These are phyloP conservation scores for Hemiprocne comata DNA, from an alignment of 2,113 vertebrate genomes.

Conservation along the genomic window DNA sequence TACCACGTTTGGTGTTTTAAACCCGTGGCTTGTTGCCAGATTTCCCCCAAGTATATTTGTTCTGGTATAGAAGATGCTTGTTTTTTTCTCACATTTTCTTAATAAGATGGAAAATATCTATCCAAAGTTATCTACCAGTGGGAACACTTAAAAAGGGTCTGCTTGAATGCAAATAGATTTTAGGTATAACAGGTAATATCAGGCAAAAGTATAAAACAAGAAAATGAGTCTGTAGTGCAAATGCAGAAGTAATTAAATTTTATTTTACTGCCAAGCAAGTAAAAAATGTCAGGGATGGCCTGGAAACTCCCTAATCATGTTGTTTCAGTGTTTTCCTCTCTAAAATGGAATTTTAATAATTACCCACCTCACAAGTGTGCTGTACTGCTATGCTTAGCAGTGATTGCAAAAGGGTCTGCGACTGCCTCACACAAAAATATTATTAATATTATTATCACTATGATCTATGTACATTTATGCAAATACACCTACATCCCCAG, in stretches of 20 bases:
- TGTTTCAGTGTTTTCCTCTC: conserved; percentile 22
- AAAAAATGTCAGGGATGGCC: background rate
- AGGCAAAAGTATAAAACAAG: background rate
- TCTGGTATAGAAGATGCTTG: background rate
- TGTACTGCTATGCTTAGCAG: background rate
- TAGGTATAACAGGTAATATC: background rate
- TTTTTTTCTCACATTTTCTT: background rate
- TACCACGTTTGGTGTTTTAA: background rate
- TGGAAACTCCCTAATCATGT: conserved; percentile 50
- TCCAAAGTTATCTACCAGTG: background rate
- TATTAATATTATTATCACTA: background rate
- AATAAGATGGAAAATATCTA: background rate
- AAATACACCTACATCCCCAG: background rate
- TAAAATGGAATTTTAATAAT: conserved; percentile 45
- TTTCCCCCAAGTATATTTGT: background rate
- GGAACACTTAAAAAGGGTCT: background rate
- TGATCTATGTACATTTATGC: conserved; percentile 39
- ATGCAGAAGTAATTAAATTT: background rate
- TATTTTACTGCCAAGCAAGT: background rate
- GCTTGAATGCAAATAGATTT: background rate
- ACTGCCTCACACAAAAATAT: conserved; percentile 6
- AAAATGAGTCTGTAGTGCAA: background rate
- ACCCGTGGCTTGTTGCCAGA: background rate
- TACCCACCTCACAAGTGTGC: background rate
- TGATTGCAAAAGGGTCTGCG: background rate